Conservation (phyloP, 2,888 invertebrate species). For the Poecilus cupreus region DNA sequence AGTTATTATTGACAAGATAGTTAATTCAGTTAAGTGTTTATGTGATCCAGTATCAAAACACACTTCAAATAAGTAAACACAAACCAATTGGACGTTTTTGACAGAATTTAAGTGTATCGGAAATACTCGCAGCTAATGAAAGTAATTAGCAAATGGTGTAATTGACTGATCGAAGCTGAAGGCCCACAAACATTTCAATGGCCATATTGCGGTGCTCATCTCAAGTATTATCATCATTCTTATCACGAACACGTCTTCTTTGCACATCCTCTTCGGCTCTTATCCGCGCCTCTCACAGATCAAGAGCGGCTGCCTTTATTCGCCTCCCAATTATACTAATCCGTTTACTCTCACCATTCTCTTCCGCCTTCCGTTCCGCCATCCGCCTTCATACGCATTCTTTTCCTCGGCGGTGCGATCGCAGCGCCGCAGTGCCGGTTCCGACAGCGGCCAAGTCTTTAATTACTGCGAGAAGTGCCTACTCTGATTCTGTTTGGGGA, state of each 20-base stretch:
- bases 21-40: too few species aligned
- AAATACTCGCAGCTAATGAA: too few species aligned
- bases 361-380: not conserved
- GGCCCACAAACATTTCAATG: not conserved
- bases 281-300: conserved; percentile 1
- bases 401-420: not conserved
- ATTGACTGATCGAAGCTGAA: not conserved
- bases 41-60: too few species aligned
- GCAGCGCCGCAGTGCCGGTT: not conserved
- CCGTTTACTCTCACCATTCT: conserved; percentile 15
- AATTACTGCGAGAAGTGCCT: conserved; percentile 36
- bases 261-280: not conserved
- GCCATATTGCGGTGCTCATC: not conserved
- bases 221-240: conserved; percentile 40
- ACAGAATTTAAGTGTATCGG: too few species aligned
- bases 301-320: conserved; percentile 20
- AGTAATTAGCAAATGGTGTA: not conserved
- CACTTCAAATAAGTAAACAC: too few species aligned
- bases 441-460: conserved; percentile 2
- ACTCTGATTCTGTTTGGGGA: not conserved
- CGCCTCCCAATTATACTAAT: conserved; percentile 29
- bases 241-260: conserved; percentile 14
- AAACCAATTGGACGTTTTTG: too few species aligned
- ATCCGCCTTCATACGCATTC: not conserved
- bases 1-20: not conserved